Percentiles rank a stretch among this genome's conserved stretches.
phyloP scores from a whole-genome alignment of 2,797 vertebrate genomes.

The Labroides dimidiatus region DNA sequence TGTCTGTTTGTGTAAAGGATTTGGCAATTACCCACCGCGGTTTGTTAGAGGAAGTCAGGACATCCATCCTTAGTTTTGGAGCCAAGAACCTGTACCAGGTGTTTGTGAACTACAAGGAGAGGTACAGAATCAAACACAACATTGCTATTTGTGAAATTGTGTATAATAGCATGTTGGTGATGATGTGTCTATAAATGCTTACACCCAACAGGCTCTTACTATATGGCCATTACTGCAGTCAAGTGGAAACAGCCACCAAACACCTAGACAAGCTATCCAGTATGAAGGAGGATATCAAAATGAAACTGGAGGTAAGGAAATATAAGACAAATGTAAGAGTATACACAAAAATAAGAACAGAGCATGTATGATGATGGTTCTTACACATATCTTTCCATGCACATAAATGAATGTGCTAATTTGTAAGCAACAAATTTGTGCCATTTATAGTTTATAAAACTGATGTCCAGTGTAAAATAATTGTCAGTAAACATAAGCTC shows the following conservation, averaged over 20 bases:
- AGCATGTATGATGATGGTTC: not conserved
- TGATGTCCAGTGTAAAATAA: no score
- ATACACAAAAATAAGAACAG: not conserved
- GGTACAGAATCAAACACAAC: slow-evolving; percentile 68
- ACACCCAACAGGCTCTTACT: slow-evolving; percentile 84
- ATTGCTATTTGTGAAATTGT: not conserved
- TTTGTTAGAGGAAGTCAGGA: slow-evolving; percentile 85
- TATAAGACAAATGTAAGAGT: no score
- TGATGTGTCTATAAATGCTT: not conserved
- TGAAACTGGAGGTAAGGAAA: slow-evolving; percentile 92
- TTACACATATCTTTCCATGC: no score
- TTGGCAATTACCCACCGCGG: slow-evolving; percentile 83
- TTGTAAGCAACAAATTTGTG: no score
- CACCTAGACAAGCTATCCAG: slow-evolving; percentile 86
- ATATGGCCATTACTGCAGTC: slow-evolving; percentile 93
- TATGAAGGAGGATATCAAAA: slow-evolving; percentile 86
- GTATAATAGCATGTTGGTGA: no score
- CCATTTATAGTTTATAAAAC: no score
- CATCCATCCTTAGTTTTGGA: slow-evolving; percentile 71
- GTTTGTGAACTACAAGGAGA: slow-evolving; percentile 92
- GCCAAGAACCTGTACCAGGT: slow-evolving; percentile 86
- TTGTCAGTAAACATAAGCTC: no score
- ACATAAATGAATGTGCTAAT: no score
- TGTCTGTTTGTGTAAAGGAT: slow-evolving; percentile 79
- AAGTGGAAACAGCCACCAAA: slow-evolving; percentile 90